A percentile compares a stretch with the other conserved stretches of the same genome.
phyloP scores from a whole-genome alignment of 2,888 invertebrate species.

The Drosophila paramelanica region DNA sequence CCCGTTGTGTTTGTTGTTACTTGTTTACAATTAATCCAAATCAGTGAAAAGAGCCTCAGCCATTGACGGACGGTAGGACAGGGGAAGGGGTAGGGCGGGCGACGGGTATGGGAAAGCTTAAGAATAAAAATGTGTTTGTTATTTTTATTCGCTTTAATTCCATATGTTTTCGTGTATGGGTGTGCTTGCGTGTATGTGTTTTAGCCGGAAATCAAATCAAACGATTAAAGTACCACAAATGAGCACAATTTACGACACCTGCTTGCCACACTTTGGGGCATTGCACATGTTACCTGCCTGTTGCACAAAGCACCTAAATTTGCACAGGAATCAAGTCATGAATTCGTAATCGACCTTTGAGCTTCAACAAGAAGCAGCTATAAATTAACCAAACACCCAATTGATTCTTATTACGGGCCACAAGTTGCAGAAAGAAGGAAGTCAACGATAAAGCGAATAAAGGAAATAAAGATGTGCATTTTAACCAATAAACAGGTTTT shows the following conservation, averaged over 20 bases:
- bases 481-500: too few species aligned
- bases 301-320: neutral
- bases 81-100: too few species aligned
- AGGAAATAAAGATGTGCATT: too few species aligned
- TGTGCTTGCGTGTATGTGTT: constrained; percentile 1
- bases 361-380: constrained; percentile 6
- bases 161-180: constrained; percentile 8
- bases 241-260: constrained; percentile 46
- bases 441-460: neutral
- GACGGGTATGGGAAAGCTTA: constrained; percentile 3
- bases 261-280: constrained; percentile 34
- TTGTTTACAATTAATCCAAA: constrained; percentile 51
- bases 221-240: constrained; percentile 43
- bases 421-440: neutral
- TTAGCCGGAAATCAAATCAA: constrained; percentile 48
- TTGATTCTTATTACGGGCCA: constrained; percentile 9
- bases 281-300: constrained; percentile 16
- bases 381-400: constrained; percentile 24
- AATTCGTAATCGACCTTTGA: constrained; percentile 35
- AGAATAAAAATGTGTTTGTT: constrained; percentile 56
- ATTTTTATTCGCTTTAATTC: constrained; percentile 66
- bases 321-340: constrained; percentile 23
- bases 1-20: constrained; percentile 8
- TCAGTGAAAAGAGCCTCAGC: neutral
- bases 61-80: too few species aligned